phyloP scores from a whole-genome alignment of 2,797 vertebrate species.

The Galagoides demidoff region DNA sequence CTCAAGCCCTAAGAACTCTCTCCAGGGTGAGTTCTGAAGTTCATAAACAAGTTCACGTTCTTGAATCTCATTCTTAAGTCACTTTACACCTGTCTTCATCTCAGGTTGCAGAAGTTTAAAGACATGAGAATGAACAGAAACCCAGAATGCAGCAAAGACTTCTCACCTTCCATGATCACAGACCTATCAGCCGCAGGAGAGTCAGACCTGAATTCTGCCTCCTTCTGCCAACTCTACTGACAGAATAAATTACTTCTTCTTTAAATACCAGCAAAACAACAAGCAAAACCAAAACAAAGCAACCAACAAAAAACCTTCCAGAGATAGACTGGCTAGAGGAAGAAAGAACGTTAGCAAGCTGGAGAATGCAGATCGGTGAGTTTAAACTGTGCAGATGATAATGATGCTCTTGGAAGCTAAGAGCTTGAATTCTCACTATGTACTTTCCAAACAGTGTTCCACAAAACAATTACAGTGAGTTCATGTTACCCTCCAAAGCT shows the following conservation, averaged over 20 bases:
- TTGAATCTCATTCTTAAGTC: neutral
- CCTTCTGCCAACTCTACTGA: neutral
- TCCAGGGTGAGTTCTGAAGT: neutral
- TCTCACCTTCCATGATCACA: neutral
- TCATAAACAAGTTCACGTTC: neutral
- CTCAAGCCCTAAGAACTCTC: neutral
- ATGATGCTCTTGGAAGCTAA: neutral
- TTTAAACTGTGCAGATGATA: neutral
- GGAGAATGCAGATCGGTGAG: neutral
- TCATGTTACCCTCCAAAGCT: neutral
- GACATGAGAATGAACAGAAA: neutral
- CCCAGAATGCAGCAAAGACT: neutral
- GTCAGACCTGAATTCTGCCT: neutral
- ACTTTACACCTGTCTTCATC: neutral
- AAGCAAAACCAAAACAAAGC: neutral
- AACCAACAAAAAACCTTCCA: neutral
- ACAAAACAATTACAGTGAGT: neutral
- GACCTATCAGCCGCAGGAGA: neutral
- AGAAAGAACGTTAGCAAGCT: conserved; percentile 32
- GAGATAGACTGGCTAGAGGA: neutral
- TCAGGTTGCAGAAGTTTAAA: neutral
- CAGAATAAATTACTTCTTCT: neutral
- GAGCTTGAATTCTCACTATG: neutral
- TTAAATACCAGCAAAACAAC: neutral
- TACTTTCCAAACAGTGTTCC: neutral